Evolutionary conservation across 2,113 vertebrate species (phyloP), one percentile per base, ranked within the genome.

Genomic region (Rhizomys pruinosus): DNA sequence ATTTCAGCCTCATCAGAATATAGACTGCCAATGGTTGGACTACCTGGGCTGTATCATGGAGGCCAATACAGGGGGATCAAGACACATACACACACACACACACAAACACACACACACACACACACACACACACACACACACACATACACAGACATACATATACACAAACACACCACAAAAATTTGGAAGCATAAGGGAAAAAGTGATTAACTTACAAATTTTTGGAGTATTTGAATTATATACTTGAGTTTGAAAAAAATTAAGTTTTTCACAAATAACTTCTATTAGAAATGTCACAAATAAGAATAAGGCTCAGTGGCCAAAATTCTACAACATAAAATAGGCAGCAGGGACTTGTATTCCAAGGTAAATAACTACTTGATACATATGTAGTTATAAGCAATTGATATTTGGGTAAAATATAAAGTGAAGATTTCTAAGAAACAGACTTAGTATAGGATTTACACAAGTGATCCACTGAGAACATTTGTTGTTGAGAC

Each of bases 401-500:
- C 32, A 63, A 52, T 5, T 91, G 42, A 44, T 59, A 15, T 32
- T 89, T 82, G 95, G 23, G 15, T 42, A 91, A 84, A 92, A 94
- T 1, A 39, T 10, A 87, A 90, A 84, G 19, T 47, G 68, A 42
- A 89, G 63, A 63, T 69, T 59, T 71, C 25, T n/a, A 90, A 73
- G 44, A 96, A 90, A 89, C 78, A 1, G 72, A 86, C 32, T 3
- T 94, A 52, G 25, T 92, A 32, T 5, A 74, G 8, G 78, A 34
- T 17, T 0, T n/a, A 27, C 92, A 8, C 39, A 68, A 73, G 37
- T 52, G 76, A 77, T 95, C 66, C 93, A 77, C 94, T 80, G 3
- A 7, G 16, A 27, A 16, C 85, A 76, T 84, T 74, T 96, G 42
- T 15, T 1, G 47, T 92, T 97, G 94, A n/a, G 74, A 94, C 77